A percentile compares a stretch with the other conserved stretches of the same genome.
Conservation (phyloP, 2,888 invertebrate genomes). For the Amphipyra tragopoginis region DNA sequence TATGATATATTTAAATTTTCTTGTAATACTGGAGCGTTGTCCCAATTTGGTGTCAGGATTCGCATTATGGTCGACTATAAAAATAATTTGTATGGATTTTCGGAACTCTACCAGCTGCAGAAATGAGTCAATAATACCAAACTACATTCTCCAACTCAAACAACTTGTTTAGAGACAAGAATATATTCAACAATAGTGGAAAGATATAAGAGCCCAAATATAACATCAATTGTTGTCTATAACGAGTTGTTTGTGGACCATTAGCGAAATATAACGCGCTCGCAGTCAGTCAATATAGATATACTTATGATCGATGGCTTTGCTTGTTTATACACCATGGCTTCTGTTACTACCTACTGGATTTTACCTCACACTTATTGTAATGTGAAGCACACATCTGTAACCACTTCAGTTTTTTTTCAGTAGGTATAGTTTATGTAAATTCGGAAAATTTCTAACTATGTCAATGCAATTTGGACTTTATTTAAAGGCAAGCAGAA, state of each 20-base stretch:
- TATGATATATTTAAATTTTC: constrained; percentile 45
- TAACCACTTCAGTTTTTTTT: no score
- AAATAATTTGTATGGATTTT: constrained; percentile 33
- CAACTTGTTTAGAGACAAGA: constrained; percentile 27
- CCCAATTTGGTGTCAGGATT: constrained; percentile 46
- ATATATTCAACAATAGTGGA: constrained; percentile 21
- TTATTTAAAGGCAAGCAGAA: no score
- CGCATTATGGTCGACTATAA: constrained; percentile 47
- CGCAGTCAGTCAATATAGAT: constrained; percentile 35
- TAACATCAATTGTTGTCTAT: constrained; percentile 33
- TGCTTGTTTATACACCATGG: constrained; percentile 22
- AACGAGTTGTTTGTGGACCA: constrained; percentile 55
- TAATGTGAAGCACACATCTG: not conserved
- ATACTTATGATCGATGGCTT: constrained; percentile 37
- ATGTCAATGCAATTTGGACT: no score
- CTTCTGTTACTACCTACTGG: constrained; percentile 21
- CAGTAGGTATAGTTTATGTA: no score
- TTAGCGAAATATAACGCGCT: constrained; percentile 48
- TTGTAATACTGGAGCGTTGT: constrained; percentile 42
- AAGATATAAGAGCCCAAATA: constrained; percentile 20
- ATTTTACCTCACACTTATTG: not conserved
- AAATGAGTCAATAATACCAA: constrained; percentile 33
- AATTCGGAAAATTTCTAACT: no score
- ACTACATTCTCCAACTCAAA: constrained; percentile 24
- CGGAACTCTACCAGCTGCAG: constrained; percentile 23